These are phyloP conservation scores for Enteromius anoplus DNA, from an alignment of 2,797 vertebrate species.

Conservation along the genomic window DNA sequence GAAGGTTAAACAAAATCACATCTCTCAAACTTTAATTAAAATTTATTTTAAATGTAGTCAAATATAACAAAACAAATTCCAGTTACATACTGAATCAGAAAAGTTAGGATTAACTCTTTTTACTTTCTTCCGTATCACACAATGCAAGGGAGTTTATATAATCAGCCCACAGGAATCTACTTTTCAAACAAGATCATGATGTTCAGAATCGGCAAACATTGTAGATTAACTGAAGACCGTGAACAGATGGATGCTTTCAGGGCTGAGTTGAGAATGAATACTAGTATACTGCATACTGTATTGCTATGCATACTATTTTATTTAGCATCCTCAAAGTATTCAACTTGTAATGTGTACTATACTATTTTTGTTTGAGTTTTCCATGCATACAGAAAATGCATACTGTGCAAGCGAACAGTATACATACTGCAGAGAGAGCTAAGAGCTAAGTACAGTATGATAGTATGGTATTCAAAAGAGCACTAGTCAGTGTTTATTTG, in stretches of 20 bases:
- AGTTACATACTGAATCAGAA: background rate
- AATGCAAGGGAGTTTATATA: background rate
- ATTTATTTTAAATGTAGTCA: background rate
- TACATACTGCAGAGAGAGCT: background rate
- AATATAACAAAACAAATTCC: background rate
- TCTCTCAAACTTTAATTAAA: background rate
- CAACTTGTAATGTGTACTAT: background rate
- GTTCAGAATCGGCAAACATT: background rate
- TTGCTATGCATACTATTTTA: background rate
- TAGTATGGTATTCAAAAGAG: background rate
- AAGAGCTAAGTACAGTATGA: background rate
- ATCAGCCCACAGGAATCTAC: background rate
- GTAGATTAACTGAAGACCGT: background rate
- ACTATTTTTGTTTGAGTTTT: background rate
- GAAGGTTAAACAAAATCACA: slow-evolving; percentile 71
- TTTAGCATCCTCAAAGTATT: background rate
- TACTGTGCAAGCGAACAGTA: background rate
- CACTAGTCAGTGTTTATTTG: background rate
- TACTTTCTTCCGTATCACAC: background rate
- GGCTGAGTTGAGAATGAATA: background rate
- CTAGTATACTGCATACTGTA: background rate
- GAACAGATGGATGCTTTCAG: background rate
- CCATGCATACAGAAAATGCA: background rate
- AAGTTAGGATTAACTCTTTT: background rate
- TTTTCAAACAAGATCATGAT: background rate